Percentiles rank a stretch among this genome's conserved stretches.
Conservation (phyloP, 2,888 invertebrate species). For the Amaurobius ferox region DNA sequence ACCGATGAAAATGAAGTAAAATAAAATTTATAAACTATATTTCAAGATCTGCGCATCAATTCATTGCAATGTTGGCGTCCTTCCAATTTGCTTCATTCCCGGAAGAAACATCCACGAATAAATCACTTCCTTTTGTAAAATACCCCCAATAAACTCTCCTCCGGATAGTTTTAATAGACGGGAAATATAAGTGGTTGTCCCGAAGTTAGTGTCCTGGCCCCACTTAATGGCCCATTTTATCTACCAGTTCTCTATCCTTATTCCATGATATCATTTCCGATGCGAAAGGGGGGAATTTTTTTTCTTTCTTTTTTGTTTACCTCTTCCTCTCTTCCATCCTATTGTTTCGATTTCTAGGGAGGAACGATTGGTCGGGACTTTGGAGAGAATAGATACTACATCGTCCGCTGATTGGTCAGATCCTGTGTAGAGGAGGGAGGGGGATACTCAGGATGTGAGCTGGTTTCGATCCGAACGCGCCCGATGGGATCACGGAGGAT, state of each 20-base stretch:
- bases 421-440: neutral
- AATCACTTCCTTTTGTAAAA: neutral
- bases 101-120: neutral
- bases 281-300: too few relatives aligned
- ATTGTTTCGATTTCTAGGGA: too few relatives aligned
- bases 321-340: too few relatives aligned
- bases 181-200: neutral
- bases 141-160: neutral
- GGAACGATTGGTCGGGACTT: neutral
- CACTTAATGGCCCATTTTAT: conserved; percentile 43
- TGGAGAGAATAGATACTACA: neutral
- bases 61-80: too few relatives aligned
- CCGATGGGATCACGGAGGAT: conserved; percentile 55
- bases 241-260: neutral
- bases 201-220: conserved; percentile 21
- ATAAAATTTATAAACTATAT: too few relatives aligned
- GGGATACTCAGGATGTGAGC: neutral
- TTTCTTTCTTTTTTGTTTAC: too few relatives aligned
- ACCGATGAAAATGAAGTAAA: too few relatives aligned
- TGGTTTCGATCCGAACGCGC: conserved; percentile 57
- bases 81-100: too few relatives aligned
- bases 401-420: neutral
- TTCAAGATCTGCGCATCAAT: too few relatives aligned
- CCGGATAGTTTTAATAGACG: neutral
- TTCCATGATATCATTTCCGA: conserved; percentile 62